Conservation (phyloP, 1,140 invertebrate genomes). For the Bombus difficillimus region DNA sequence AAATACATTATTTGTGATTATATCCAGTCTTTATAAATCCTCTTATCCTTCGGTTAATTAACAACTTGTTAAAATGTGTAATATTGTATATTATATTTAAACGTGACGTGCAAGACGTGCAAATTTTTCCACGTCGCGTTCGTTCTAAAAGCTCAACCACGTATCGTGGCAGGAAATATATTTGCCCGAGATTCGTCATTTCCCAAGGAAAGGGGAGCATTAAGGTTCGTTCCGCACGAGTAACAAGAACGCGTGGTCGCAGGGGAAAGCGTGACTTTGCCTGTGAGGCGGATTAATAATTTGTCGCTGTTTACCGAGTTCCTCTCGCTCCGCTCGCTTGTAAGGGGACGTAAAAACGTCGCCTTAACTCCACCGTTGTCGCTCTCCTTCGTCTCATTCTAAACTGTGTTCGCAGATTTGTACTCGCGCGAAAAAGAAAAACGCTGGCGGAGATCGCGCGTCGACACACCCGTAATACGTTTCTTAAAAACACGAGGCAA, state of each 20-base stretch:
- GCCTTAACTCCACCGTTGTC: neutral
- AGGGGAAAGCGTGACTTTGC: neutral
- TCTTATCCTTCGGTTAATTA: no score
- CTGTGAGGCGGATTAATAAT: constrained; percentile 29
- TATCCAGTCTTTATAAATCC: no score
- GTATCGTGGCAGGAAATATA: neutral
- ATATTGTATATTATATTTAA: no score
- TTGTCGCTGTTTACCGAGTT: constrained; percentile 22
- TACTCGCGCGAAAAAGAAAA: neutral
- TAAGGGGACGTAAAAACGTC: neutral
- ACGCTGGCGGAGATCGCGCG: neutral
- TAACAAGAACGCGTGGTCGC: neutral
- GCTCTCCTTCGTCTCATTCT: neutral
- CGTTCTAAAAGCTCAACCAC: neutral
- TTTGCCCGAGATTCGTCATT: neutral
- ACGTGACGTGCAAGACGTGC: no score
- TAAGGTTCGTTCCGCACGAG: neutral
- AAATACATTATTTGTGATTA: no score
- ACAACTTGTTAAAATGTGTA: no score
- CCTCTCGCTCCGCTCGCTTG: neutral
- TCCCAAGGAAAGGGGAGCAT: no score
- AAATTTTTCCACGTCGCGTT: no score
- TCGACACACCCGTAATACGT: neutral
- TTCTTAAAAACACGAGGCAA: neutral
- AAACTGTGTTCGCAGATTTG: neutral